Conservation (phyloP, 2,888 invertebrate genomes). For the Peribatodes rhomboidaria region DNA sequence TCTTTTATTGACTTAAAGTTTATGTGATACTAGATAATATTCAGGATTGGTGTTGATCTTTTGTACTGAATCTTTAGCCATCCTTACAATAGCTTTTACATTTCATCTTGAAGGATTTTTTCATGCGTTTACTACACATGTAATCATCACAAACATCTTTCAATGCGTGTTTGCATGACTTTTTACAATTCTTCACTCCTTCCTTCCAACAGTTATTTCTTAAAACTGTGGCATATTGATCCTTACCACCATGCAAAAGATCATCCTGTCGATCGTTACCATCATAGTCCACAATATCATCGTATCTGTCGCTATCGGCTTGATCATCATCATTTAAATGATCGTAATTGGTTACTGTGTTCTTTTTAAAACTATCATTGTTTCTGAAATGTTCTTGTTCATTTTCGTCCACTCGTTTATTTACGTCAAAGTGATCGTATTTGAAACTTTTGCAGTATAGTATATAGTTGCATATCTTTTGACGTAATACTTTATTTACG, state of each 20-base stretch:
- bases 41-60: too few species aligned
- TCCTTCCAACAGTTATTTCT: conserved; percentile 8
- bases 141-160: not conserved
- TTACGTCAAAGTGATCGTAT: not conserved
- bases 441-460: too few species aligned
- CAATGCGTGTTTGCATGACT: not conserved
- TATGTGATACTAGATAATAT: too few species aligned
- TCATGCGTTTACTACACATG: conserved; percentile 4
- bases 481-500: not conserved
- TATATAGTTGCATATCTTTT: conserved; percentile 7
- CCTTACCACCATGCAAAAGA: not conserved
- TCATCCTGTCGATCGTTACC: not conserved
- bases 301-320: not conserved
- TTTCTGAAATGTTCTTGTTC: not conserved
- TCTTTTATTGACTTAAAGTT: too few species aligned
- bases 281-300: not conserved
- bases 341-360: too few species aligned
- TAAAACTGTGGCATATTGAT: not conserved
- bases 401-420: not conserved
- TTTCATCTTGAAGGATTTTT: conserved; percentile 2
- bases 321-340: not conserved
- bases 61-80: not conserved
- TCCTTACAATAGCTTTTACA: conserved; percentile 3
- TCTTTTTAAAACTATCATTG: not conserved
- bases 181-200: conserved; percentile 1